Conservation (phyloP, 2,113 vertebrate species). For the Muscicapa adusta region DNA sequence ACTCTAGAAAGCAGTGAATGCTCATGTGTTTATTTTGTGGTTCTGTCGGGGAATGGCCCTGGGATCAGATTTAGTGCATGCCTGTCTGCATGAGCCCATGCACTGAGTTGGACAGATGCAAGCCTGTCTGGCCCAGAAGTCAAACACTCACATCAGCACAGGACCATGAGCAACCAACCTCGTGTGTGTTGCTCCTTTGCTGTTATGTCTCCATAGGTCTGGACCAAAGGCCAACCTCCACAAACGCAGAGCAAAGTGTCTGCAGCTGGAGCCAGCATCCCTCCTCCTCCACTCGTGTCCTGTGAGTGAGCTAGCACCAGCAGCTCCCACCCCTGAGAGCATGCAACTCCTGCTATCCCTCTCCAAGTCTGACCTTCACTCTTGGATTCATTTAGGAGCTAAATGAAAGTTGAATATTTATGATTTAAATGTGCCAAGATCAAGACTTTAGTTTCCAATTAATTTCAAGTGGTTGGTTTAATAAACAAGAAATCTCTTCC, state of each 20-base stretch:
- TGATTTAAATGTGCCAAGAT: constrained; percentile 12
- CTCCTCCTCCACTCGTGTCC: not conserved
- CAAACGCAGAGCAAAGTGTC: accelerated
- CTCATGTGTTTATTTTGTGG: not conserved
- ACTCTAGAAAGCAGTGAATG: not conserved
- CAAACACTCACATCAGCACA: not conserved
- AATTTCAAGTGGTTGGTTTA: constrained; percentile 11
- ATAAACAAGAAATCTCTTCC: constrained; percentile 29
- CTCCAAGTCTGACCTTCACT: not conserved
- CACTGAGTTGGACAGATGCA: not conserved
- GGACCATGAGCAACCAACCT: not conserved
- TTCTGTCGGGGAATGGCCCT: not conserved
- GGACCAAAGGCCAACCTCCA: not conserved
- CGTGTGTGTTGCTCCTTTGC: accelerated
- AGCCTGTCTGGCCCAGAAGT: not conserved
- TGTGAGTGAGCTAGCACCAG: not conserved
- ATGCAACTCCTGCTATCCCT: not conserved
- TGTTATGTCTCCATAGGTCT: not conserved
- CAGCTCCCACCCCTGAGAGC: not conserved
- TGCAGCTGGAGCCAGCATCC: not conserved
- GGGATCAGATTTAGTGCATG: not conserved
- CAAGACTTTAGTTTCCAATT: not conserved
- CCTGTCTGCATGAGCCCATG: not conserved
- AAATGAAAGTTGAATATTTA: constrained; percentile 21
- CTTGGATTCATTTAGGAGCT: not conserved